phyloP scores from a whole-genome alignment of 2,888 invertebrate genomes.

The Leucophenga maculata region DNA sequence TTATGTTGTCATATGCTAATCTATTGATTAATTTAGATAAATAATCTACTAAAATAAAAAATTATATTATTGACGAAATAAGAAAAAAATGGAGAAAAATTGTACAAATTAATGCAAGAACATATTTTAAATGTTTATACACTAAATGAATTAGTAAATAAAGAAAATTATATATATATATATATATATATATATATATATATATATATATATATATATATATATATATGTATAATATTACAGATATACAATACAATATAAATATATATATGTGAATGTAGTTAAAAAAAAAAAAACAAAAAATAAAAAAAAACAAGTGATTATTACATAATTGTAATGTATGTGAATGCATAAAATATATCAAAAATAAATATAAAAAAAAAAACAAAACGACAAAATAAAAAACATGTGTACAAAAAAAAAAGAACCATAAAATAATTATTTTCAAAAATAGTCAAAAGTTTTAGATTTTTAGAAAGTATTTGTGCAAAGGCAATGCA shows the following conservation, averaged over 20 bases:
- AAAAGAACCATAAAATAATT: constrained; percentile 59
- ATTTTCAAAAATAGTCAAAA: constrained; percentile 31
- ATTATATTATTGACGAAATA: background rate
- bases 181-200: constrained; percentile 39
- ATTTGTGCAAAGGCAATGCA: too few relatives aligned
- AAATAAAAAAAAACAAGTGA: constrained; percentile 55
- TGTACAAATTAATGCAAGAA: constrained; percentile 51
- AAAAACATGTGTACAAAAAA: constrained; percentile 41
- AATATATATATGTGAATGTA: constrained; percentile 9
- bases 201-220: constrained; percentile 31
- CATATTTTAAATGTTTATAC: constrained; percentile 34
- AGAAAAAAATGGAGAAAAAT: constrained; percentile 52
- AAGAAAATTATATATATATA: constrained; percentile 37
- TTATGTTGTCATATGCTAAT: constrained; percentile 57
- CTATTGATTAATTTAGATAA: constrained; percentile 45
- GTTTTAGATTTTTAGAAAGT: background rate
- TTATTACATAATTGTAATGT: constrained; percentile 61
- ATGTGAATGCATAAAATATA: constrained; percentile 44
- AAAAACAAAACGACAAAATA: constrained; percentile 40
- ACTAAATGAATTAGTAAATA: constrained; percentile 40
- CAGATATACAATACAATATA: constrained; percentile 38
- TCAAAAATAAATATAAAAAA: constrained; percentile 26
- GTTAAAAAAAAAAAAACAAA: constrained; percentile 42
- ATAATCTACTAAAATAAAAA: constrained; percentile 27
- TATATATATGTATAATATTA: constrained; percentile 24